A percentile compares a stretch with the other conserved stretches of the same genome.
phyloP scores from a whole-genome alignment of 2,113 vertebrate species.

The Anas platyrhynchos region DNA sequence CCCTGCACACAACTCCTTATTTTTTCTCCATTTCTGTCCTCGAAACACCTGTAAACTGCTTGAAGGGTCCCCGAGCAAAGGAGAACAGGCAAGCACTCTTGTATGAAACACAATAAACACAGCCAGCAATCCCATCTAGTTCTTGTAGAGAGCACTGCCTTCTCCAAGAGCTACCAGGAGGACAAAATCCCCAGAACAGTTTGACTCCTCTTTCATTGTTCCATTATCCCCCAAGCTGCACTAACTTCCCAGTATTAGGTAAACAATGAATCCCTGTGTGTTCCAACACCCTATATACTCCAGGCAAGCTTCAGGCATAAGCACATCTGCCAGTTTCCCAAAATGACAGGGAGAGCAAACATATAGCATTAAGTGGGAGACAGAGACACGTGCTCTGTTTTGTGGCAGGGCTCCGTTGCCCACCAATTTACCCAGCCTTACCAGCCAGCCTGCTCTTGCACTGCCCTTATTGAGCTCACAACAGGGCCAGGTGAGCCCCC shows the following conservation, averaged over 20 bases:
- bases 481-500: not conserved
- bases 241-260: not conserved
- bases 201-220: not conserved
- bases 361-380: not conserved
- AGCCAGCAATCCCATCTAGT: not conserved
- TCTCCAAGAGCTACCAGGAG: not conserved
- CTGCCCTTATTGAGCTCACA: not conserved
- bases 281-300: rapidly evolving
- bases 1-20: not conserved
- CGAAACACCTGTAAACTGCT: not conserved
- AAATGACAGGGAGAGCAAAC: not conserved
- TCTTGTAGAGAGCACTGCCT: not conserved
- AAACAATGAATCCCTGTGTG: not conserved
- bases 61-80: not conserved
- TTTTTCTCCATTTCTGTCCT: not conserved
- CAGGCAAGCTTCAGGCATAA: not conserved
- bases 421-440: not conserved
- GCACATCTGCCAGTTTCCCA: not conserved
- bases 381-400: rapidly evolving
- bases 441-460: not conserved
- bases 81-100: not conserved
- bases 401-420: not conserved
- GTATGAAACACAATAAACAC: not conserved
- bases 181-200: not conserved
- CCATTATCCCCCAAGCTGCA: not conserved